These are phyloP conservation scores for Pygmarrhopalites habei DNA, from an alignment of 1,140 invertebrate species.

Conservation along the genomic window DNA sequence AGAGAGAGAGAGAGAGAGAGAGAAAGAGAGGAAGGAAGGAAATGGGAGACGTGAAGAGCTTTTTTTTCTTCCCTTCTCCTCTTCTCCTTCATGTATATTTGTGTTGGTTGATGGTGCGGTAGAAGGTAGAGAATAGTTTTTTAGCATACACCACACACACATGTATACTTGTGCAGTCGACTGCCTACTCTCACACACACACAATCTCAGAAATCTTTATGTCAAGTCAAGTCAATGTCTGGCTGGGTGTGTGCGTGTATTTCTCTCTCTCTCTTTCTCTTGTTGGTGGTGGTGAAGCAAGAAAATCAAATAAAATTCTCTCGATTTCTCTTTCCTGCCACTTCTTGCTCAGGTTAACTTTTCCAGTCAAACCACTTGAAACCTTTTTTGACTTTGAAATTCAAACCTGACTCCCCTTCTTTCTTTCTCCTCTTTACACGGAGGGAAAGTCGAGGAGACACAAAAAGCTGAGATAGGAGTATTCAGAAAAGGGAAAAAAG, in stretches of 20 bases:
- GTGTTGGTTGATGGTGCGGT: neutral
- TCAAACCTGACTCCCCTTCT: conserved; percentile 6
- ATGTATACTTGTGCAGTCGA: neutral
- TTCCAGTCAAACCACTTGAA: conserved; percentile 8
- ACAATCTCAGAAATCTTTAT: conserved; percentile 8
- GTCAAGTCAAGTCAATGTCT: conserved; percentile 31
- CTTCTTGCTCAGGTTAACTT: conserved; percentile 34
- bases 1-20: neutral
- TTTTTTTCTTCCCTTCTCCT: no score
- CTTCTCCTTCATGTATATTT: neutral
- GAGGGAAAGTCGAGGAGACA: no score
- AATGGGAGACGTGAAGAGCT: neutral
- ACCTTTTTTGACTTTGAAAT: conserved; percentile 17
- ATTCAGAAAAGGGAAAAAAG: no score
- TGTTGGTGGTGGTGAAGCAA: conserved; percentile 19
- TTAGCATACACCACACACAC: no score
- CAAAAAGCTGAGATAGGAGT: no score
- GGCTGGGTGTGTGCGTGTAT: no score
- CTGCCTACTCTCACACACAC: neutral
- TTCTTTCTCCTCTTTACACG: neutral
- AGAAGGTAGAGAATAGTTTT: neutral
- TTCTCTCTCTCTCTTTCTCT: conserved; percentile 7
- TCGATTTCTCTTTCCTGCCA: conserved; percentile 37
- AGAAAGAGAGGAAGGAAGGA: neutral
- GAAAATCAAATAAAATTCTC: conserved; percentile 40